Percentiles rank a stretch among this genome's conserved stretches.
Evolutionary conservation across 2,113 vertebrate species (phyloP).

Genomic region (Brachyhypopomus occidentalis): DNA sequence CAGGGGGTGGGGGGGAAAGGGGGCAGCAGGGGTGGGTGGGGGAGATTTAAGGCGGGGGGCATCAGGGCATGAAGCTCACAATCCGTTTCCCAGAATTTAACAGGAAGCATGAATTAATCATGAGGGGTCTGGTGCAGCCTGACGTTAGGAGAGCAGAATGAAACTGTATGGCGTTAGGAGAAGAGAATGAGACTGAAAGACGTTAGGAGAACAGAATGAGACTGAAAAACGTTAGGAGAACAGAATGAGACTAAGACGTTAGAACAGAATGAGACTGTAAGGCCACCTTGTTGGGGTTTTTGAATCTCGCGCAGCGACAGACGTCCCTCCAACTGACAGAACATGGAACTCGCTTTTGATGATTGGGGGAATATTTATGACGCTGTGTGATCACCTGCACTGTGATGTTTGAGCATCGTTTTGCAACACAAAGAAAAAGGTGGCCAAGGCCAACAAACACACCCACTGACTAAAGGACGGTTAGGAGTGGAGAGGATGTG

Average conservation of each 20-base stretch:
- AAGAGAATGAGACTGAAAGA: no score
- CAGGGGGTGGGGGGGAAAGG: conserved; percentile 5
- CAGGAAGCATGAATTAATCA: conserved; percentile 48
- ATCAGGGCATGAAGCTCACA: conserved; percentile 23
- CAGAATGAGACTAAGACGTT: no score
- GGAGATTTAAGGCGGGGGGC: conserved; percentile 13
- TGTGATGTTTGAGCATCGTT: background rate
- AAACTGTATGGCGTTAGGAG: background rate
- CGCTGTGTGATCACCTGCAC: background rate
- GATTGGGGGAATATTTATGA: background rate
- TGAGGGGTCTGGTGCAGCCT: conserved; percentile 26
- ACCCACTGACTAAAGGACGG: background rate
- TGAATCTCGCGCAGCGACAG: background rate
- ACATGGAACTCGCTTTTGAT: background rate
- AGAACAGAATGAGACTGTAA: background rate
- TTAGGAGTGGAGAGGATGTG: background rate
- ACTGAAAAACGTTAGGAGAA: no score
- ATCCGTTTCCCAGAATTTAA: conserved; percentile 45
- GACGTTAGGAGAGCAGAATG: background rate
- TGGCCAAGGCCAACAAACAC: background rate
- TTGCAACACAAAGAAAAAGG: background rate
- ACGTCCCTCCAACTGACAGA: background rate
- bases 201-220: no score
- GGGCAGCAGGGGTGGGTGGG: background rate
- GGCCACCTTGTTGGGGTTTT: background rate